Conservation (phyloP, 2,113 vertebrate genomes). For the Paramisgurnus dabryanus region DNA sequence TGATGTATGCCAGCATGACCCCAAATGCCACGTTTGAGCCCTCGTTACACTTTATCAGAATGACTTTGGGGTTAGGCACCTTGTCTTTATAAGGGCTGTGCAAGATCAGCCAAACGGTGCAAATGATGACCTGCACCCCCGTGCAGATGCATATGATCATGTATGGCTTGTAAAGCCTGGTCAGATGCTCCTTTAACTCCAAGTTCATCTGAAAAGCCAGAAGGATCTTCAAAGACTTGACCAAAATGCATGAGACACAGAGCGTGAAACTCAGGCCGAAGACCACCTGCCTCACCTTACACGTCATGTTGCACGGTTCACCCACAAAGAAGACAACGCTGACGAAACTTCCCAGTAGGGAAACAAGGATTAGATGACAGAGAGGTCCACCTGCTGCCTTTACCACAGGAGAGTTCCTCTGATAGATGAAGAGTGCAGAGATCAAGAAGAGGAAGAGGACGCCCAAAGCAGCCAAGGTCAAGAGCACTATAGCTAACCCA, state of each 20-base stretch:
- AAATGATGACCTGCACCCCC: slow-evolving; percentile 75
- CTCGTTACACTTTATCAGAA: slow-evolving; percentile 81
- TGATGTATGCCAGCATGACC: slow-evolving; percentile 82
- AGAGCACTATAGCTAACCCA: slow-evolving; percentile 79
- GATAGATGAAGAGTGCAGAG: slow-evolving; percentile 79
- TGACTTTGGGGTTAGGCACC: slow-evolving; percentile 59
- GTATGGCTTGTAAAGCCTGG: slow-evolving; percentile 74
- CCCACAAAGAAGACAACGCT: slow-evolving; percentile 83
- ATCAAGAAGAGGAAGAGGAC: slow-evolving; percentile 74
- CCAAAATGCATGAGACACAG: slow-evolving; percentile 86
- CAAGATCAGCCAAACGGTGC: slow-evolving; percentile 80
- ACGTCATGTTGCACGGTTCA: slow-evolving; percentile 73
- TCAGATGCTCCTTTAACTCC: slow-evolving; percentile 74
- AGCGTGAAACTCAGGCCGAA: slow-evolving; percentile 86
- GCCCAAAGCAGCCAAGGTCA: slow-evolving; percentile 75
- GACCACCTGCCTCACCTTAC: slow-evolving; percentile 80
- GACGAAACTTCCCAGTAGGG: slow-evolving; percentile 80
- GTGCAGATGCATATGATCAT: slow-evolving; percentile 72
- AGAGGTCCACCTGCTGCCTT: slow-evolving; percentile 81
- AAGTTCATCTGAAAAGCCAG: slow-evolving; percentile 87
- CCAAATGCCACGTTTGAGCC: slow-evolving; percentile 80
- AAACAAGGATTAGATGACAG: slow-evolving; percentile 83
- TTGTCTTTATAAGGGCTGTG: slow-evolving; percentile 69
- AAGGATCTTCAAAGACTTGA: slow-evolving; percentile 88
- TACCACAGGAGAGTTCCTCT: slow-evolving; percentile 79